Conservation (phyloP, 2,113 vertebrate species). For the Acanthochromis polyacanthus region DNA sequence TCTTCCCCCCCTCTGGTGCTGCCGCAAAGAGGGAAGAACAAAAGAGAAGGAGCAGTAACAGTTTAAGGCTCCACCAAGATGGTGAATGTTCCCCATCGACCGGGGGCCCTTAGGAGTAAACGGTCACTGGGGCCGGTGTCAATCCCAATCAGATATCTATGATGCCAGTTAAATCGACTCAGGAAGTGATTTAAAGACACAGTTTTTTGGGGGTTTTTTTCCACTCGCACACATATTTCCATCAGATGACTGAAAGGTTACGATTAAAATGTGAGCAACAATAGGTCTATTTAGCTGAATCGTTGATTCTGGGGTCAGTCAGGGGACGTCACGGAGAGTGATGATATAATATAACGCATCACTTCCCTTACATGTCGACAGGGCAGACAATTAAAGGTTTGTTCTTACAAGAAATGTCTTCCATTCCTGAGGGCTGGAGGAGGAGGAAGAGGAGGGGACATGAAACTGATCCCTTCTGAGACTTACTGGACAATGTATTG, state of each 20-base stretch:
- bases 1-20: conserved; percentile 55
- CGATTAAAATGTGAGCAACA: conserved; percentile 70
- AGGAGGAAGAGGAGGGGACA: conserved; percentile 59
- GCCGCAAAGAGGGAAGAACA: conserved; percentile 47
- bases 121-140: conserved; percentile 19
- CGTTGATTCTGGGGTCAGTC: conserved; percentile 69
- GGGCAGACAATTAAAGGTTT: conserved; percentile 82
- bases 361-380: conserved; percentile 77
- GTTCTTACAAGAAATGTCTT: conserved; percentile 78
- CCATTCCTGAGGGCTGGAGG: conserved; percentile 66
- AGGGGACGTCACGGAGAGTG: conserved; percentile 69
- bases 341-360: conserved; percentile 83
- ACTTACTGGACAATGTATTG: conserved; percentile 55
- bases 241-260: conserved; percentile 64
- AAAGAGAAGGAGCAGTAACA: conserved; percentile 54
- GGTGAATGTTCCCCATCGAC: conserved; percentile 62
- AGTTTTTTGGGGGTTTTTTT: background rate
- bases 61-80: conserved; percentile 54
- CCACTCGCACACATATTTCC: conserved; percentile 45
- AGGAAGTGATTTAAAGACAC: conserved; percentile 56
- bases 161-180: conserved; percentile 51
- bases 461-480: conserved; percentile 66
- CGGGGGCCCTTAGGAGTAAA: conserved; percentile 36
- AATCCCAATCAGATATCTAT: conserved; percentile 46
- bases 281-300: conserved; percentile 74